These are phyloP conservation scores for Periparus ater DNA, from an alignment of 2,797 vertebrate species.

Conservation along the genomic window DNA sequence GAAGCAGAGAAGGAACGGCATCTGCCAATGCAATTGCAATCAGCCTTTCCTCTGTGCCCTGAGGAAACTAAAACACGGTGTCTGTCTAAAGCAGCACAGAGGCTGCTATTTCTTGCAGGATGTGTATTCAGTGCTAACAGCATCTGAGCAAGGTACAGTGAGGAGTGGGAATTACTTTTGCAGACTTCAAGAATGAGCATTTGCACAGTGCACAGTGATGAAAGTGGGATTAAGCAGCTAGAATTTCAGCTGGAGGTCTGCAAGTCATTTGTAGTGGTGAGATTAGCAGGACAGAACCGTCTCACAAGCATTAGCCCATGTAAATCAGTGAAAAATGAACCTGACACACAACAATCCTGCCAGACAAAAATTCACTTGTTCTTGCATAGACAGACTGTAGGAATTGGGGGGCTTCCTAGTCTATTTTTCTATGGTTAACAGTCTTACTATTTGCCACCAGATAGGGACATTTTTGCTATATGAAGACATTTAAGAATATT, in stretches of 20 bases:
- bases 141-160: background rate
- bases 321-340: background rate
- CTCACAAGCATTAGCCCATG: background rate
- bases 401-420: background rate
- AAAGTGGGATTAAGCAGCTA: background rate
- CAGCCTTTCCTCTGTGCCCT: background rate
- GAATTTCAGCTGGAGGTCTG: background rate
- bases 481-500: background rate
- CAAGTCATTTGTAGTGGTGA: background rate
- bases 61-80: background rate
- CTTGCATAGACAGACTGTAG: background rate
- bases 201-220: background rate
- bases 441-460: background rate
- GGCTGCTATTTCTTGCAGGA: background rate
- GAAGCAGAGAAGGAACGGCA: background rate
- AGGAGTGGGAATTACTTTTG: background rate
- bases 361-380: background rate
- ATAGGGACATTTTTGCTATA: background rate
- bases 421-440: background rate
- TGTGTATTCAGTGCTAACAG: background rate
- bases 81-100: background rate
- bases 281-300: background rate
- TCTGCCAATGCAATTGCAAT: constrained; percentile 16
- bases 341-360: background rate
- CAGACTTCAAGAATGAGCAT: background rate